Percentiles rank a stretch among this genome's conserved stretches.
These are phyloP conservation scores for Scelioninae gen. 1 DNA, from an alignment of 2,888 invertebrate species.

Conservation along the genomic window DNA sequence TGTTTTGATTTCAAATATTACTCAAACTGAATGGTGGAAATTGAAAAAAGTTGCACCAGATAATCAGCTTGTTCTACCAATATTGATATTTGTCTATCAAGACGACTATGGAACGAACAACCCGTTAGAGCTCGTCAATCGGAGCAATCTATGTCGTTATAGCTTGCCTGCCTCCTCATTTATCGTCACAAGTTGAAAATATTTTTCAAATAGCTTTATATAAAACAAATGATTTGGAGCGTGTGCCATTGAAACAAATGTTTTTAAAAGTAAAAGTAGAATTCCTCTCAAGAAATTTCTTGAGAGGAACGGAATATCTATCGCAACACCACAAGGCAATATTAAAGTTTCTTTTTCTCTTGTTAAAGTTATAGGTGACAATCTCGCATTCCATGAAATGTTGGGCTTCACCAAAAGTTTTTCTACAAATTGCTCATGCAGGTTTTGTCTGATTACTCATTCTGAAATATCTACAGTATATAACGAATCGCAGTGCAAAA, in stretches of 20 bases:
- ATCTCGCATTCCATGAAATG: constrained; percentile 63
- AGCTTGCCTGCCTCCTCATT: constrained; percentile 48
- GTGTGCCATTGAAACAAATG: too few relatives aligned
- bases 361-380: constrained; percentile 64
- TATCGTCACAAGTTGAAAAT: constrained; percentile 63
- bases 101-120: constrained; percentile 71
- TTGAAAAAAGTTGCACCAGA: constrained; percentile 17
- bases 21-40: constrained; percentile 52
- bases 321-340: too few relatives aligned
- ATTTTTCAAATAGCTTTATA: constrained; percentile 34
- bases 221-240: constrained; percentile 6
- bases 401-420: constrained; percentile 66
- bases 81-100: constrained; percentile 66
- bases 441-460: constrained; percentile 8
- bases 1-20: constrained; percentile 50
- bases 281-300: too few relatives aligned
- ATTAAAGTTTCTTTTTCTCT: constrained; percentile 29
- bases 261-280: too few relatives aligned
- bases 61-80: constrained; percentile 50
- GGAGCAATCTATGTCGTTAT: constrained; percentile 55
- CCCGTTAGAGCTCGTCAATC: constrained; percentile 56
- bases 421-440: constrained; percentile 27
- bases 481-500: constrained; percentile 31
- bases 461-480: constrained; percentile 20
- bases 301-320: too few relatives aligned